phyloP scores from a whole-genome alignment of 2,888 invertebrate species.

The Nephrotoma guestfalica region DNA sequence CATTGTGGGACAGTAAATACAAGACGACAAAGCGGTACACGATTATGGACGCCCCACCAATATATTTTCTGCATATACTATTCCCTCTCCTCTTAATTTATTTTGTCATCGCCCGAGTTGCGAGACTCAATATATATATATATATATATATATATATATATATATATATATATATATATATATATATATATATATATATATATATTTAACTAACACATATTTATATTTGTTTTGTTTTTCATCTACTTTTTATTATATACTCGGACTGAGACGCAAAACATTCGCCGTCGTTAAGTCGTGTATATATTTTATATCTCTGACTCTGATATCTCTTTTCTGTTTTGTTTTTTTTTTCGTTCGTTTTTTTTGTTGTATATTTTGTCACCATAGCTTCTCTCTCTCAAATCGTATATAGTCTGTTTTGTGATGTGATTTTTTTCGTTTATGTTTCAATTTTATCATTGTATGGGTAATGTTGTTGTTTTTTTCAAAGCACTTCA shows the following conservation, averaged over 20 bases:
- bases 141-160: neutral
- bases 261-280: neutral
- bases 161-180: neutral
- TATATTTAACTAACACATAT: neutral
- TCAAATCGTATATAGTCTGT: neutral
- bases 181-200: neutral
- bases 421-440: neutral
- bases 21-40: neutral
- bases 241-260: neutral
- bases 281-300: conserved; percentile 3
- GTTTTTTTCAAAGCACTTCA: conserved; percentile 3
- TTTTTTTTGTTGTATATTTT: neutral
- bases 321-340: neutral
- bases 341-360: neutral
- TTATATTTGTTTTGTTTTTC: neutral
- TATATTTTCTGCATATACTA: neutral
- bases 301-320: neutral
- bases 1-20: neutral
- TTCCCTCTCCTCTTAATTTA: neutral
- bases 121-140: neutral
- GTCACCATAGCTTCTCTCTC: neutral
- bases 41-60: conserved; percentile 1
- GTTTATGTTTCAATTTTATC: neutral
- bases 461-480: neutral
- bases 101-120: neutral